Evolutionary conservation across 2,797 vertebrate species (phyloP), one percentile per base, ranked within the genome.

Genomic region (Echeneis naucrates): DNA sequence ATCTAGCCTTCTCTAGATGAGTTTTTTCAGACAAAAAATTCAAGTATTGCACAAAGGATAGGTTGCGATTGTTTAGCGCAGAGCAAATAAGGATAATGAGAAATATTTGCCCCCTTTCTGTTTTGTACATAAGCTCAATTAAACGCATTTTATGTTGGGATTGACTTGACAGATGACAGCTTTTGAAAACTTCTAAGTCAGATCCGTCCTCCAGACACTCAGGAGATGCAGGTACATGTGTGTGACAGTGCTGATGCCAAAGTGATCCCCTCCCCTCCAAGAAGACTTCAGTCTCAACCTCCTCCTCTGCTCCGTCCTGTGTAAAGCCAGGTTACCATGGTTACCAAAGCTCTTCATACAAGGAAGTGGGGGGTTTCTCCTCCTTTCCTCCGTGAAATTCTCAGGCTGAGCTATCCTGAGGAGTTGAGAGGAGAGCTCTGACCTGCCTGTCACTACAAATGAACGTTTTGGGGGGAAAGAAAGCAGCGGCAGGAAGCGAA

Each of bases 241-340:
- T 52, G n/a, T 6, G 65, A 65, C 67, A 45, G 53, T 4, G 44
- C 63, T 33, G 57, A 79, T 68, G 82, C 75, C 86, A 80, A 58
- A 80, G 65, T 89, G 89, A 92, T 89, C 86, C 76, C 59, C 77
- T 81, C 72, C 81, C 53, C 48, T 71, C 66, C 30, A n/a, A 63
- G 73, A 74, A 57, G 58, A 80, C 78, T 83, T 78, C 69, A 38
- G 66, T 81, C 78, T 88, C 85, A 87, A 44, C 77, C 81, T 82
- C 77, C 80, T 82, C 83, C 66, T 77, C 78, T 54, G 63, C 82
- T 79, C 78, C 19, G 72, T 79, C 87, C 82, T 87, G 83, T 85
- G 64, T 77, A 61, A 82, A 86, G 67, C 78, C 82, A 66, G 73
- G 89, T 92, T 90, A 58, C 87, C 88, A 87, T 89, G 88, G 89